A percentile compares a stretch with the other conserved stretches of the same genome.
Conservation (phyloP, 2,888 invertebrate species). For the Bibio marci region DNA sequence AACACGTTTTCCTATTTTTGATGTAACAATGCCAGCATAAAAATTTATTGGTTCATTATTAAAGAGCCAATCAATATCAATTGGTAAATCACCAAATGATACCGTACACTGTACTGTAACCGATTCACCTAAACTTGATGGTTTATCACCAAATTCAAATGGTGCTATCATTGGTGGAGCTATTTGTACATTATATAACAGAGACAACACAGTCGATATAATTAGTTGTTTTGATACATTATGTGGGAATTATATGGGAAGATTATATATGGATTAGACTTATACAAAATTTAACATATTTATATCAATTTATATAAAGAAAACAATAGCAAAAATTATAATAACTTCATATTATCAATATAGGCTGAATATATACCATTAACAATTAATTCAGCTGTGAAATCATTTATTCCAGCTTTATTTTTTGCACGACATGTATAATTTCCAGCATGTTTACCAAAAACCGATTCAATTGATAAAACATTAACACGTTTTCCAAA, state of each 20-base stretch:
- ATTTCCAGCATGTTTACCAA: slow-evolving; percentile 49
- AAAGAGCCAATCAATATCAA: slow-evolving; percentile 59
- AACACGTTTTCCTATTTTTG: slow-evolving; percentile 35
- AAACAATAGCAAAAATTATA: background rate
- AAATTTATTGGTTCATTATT: slow-evolving; percentile 33
- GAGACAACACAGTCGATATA: too few species aligned
- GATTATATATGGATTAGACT: background rate
- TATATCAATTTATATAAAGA: too few species aligned
- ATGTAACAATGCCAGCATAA: slow-evolving; percentile 38
- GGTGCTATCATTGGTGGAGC: slow-evolving; percentile 66
- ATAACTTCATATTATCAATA: slow-evolving; percentile 15
- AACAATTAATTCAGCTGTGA: slow-evolving; percentile 48
- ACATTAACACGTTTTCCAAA: slow-evolving; percentile 41
- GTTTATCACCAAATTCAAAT: slow-evolving; percentile 59
- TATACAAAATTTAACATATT: too few species aligned
- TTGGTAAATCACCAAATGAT: slow-evolving; percentile 61
- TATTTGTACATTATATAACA: too few species aligned
- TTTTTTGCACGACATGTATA: slow-evolving; percentile 61
- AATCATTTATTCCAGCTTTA: slow-evolving; percentile 47
- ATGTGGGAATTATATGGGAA: background rate
- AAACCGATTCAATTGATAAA: slow-evolving; percentile 41
- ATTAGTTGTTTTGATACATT: too few species aligned
- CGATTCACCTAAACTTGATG: slow-evolving; percentile 58
- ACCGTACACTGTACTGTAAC: slow-evolving; percentile 48
- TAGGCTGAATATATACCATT: too few species aligned